Evolutionary conservation across 2,888 invertebrate genomes (phyloP), one percentile per base, ranked within the genome.

Genomic region (Thyatira batis): DNA sequence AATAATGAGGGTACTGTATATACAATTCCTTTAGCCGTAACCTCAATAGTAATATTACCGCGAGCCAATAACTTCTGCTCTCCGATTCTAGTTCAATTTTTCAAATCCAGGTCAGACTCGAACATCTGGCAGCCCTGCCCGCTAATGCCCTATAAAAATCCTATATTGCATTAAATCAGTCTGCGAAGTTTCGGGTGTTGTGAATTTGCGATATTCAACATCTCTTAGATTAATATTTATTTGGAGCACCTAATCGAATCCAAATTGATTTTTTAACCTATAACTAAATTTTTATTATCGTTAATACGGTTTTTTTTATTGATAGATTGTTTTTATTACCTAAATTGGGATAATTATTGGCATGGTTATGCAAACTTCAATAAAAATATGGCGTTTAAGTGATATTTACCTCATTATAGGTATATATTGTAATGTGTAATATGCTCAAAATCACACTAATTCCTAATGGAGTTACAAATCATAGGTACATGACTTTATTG

Each of bases 181-280:
- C 59, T 59, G 55, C 62, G 66, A 71, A 73, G 60, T 75, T 73
- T 59, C n/a, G 65, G 65, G 65, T 71, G 72, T 77, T 78, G 72
- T 69, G 67, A 70, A 67, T 76, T 78, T 72, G 72, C 71, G 76
- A 76, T 76, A 78, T 78, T 78, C 76, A 77, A 54, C 70, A 67
- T 69, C 65, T 66, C 68, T 63, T 66, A 71, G 70, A 78, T 76
- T 76, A 78, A 78, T 78, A 78, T 78, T 78, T 78, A 76, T 74
- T 71, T 59, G 67, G 59, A 63, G 69, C 74, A n/a, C n/a, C n/a
- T n/a, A 73, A 76, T 76, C 71, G 73, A 78, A 78, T 76, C 67
- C 64, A 76, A 72, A 78, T 76, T 66, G 68, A 66, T 72, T 74
- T 71, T 65, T 63, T 62, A 67, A 66, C 64, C 64, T 63, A 59